Evolutionary conservation across 1,140 invertebrate genomes (phyloP).

Genomic region (Proales similis): DNA sequence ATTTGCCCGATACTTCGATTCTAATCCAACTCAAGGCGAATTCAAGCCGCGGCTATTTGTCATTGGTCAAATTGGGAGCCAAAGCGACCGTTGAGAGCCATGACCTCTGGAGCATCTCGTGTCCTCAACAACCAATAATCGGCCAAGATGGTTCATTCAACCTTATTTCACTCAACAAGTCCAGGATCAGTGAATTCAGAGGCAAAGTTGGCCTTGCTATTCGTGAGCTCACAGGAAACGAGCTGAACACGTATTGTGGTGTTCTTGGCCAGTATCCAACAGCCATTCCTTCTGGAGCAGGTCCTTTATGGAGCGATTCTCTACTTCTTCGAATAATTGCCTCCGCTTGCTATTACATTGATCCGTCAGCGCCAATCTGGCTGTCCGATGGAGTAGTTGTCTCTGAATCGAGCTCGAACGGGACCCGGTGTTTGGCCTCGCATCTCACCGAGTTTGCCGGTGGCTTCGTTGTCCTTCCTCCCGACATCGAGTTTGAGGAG

Average conservation of each 20-base stretch:
- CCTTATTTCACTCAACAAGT: slow-evolving; percentile 14
- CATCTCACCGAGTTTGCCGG: slow-evolving; percentile 52
- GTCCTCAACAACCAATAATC: neutral
- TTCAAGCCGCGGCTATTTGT: too few species aligned
- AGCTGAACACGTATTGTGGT: too few species aligned
- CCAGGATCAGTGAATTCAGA: neutral
- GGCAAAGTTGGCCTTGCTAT: slow-evolving; percentile 3
- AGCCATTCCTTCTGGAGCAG: too few species aligned
- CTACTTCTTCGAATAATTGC: slow-evolving; percentile 40
- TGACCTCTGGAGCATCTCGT: neutral
- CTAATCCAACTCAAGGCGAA: too few species aligned
- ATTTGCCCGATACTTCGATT: too few species aligned
- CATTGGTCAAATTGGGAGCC: too few species aligned
- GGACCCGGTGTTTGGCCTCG: slow-evolving; percentile 44
- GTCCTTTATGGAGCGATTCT: slow-evolving; percentile 37
- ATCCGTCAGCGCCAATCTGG: slow-evolving; percentile 42
- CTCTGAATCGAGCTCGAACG: slow-evolving; percentile 38
- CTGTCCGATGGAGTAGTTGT: slow-evolving; percentile 43
- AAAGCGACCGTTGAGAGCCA: too few species aligned
- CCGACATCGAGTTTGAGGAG: slow-evolving; percentile 52
- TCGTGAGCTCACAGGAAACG: too few species aligned
- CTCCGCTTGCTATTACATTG: slow-evolving; percentile 40
- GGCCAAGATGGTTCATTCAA: neutral
- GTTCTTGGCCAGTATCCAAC: too few species aligned
- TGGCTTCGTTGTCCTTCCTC: slow-evolving; percentile 51